phyloP scores from a whole-genome alignment of 2,797 vertebrate species.

The Argentina silus region DNA sequence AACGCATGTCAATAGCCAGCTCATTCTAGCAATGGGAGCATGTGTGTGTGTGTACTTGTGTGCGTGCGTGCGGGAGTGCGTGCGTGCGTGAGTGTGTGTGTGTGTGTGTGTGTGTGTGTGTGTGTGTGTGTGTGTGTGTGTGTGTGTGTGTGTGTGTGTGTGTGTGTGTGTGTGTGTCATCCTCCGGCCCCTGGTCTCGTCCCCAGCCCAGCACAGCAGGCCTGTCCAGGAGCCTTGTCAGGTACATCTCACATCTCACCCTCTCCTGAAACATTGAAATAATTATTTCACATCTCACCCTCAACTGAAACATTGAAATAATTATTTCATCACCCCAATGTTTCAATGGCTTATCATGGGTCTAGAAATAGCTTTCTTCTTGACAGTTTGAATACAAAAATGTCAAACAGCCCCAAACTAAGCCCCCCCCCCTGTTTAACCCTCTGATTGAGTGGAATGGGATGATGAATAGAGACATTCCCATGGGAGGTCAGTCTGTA shows the following conservation, averaged over 20 bases:
- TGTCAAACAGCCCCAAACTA: no score
- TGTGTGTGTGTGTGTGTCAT: not conserved
- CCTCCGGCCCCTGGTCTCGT: not conserved
- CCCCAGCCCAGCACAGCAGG: not conserved
- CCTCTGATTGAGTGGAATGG: constrained; percentile 23
- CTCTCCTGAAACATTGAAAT: not conserved
- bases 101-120: not conserved
- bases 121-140: not conserved
- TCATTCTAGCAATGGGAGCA: not conserved
- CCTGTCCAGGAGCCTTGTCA: not conserved
- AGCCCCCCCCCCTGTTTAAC: not conserved
- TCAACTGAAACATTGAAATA: not conserved
- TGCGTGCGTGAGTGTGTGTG: not conserved
- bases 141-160: not conserved
- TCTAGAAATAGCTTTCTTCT: not conserved
- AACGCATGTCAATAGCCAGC: not conserved
- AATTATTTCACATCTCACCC: not conserved
- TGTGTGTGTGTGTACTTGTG: not conserved
- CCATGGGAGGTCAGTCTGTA: not conserved
- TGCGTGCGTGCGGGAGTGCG: not conserved
- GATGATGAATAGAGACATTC: not conserved
- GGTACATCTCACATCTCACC: not conserved
- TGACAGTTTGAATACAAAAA: not conserved
- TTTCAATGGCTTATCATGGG: not conserved
- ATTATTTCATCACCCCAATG: not conserved